These are phyloP conservation scores for Papio anubis DNA, from an alignment of 2,113 vertebrate genomes.

Conservation along the genomic window DNA sequence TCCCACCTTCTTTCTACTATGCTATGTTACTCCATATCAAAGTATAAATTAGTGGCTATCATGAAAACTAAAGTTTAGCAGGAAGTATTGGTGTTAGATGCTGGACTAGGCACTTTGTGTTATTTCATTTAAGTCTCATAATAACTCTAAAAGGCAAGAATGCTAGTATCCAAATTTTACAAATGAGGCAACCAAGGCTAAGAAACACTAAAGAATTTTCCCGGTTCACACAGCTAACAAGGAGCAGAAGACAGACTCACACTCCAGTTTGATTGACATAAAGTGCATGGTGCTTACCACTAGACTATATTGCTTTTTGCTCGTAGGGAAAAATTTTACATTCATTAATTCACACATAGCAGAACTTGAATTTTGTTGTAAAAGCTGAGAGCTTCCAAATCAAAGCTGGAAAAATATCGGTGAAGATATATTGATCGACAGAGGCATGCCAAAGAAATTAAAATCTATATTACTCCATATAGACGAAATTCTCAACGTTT, in stretches of 20 bases:
- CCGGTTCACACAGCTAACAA: neutral
- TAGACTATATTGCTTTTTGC: neutral
- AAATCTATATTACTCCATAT: neutral
- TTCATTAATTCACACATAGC: neutral
- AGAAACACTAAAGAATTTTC: neutral
- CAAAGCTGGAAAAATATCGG: neutral
- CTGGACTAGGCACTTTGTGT: neutral
- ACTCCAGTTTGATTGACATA: neutral
- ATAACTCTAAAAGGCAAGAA: neutral
- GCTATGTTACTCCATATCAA: neutral
- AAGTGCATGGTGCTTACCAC: neutral
- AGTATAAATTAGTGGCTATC: neutral
- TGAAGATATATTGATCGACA: neutral
- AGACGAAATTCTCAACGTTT: neutral
- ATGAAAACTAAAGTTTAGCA: neutral
- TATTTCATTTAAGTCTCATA: neutral
- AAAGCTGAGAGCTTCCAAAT: neutral
- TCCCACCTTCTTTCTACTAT: neutral
- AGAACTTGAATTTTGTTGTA: constrained; percentile 9
- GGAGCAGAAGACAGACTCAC: neutral
- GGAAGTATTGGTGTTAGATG: neutral
- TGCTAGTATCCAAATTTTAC: neutral
- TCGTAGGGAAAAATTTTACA: neutral
- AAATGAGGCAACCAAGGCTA: neutral
- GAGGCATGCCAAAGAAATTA: neutral